Percentiles rank a stretch among this genome's conserved stretches.
phyloP scores from a whole-genome alignment of 1,140 invertebrate species.

The Heliconius himera region DNA sequence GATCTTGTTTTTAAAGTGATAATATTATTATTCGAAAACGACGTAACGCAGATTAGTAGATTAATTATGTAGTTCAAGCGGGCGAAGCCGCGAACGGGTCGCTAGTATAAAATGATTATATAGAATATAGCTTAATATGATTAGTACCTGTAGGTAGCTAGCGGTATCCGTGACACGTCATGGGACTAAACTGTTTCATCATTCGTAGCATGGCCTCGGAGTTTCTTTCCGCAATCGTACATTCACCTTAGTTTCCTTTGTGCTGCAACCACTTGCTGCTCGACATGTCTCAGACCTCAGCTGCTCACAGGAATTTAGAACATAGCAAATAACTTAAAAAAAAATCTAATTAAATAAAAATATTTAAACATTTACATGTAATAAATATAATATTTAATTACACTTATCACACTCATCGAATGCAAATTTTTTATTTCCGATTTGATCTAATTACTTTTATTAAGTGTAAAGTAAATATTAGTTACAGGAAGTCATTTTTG shows the following conservation, averaged over 20 bases:
- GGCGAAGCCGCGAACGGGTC: too few species aligned
- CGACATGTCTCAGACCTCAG: slow-evolving; percentile 18
- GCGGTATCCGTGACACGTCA: slow-evolving; percentile 48
- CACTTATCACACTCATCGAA: not conserved
- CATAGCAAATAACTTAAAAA: not conserved
- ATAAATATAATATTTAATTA: not conserved
- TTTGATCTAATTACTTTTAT: slow-evolving; percentile 15
- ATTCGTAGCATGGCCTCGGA: slow-evolving; percentile 55
- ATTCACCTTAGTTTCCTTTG: slow-evolving; percentile 67
- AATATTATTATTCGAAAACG: too few species aligned
- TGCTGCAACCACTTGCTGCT: slow-evolving; percentile 34
- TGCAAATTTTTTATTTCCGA: slow-evolving; percentile 8
- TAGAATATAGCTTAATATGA: slow-evolving; percentile 18
- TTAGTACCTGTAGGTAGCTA: slow-evolving; percentile 21
- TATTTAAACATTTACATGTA: not conserved
- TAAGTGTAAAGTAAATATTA: slow-evolving; percentile 2
- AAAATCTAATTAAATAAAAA: not conserved
- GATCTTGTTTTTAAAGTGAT: too few species aligned
- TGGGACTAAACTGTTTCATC: slow-evolving; percentile 59
- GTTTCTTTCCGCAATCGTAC: slow-evolving; percentile 70
- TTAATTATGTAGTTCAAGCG: too few species aligned
- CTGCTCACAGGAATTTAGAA: not conserved
- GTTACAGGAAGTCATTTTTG: not conserved
- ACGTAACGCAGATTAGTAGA: too few species aligned
- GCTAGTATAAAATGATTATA: slow-evolving; percentile 8